Percentiles rank a stretch among this genome's conserved stretches.
Conservation (phyloP, 2,113 vertebrate species). For the Ctenodactylus gundi region DNA sequence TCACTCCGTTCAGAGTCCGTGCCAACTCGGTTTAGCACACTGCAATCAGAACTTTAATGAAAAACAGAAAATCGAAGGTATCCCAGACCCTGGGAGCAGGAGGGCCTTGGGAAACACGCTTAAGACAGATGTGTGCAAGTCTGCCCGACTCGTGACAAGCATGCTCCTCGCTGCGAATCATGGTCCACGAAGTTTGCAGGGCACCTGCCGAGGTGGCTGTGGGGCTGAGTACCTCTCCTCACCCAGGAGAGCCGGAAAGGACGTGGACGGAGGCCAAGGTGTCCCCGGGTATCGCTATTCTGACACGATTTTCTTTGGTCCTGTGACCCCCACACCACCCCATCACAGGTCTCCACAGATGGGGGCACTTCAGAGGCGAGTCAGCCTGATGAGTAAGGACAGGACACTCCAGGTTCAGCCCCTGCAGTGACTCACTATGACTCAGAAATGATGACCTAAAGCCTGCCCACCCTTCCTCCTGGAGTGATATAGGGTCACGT, state of each 20-base stretch:
- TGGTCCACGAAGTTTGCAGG: too few relatives aligned
- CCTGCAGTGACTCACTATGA: background rate
- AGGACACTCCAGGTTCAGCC: background rate
- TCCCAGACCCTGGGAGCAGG: background rate
- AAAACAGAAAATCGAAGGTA: background rate
- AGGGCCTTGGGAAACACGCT: background rate
- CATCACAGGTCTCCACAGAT: background rate
- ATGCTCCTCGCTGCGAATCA: background rate
- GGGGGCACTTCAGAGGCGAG: background rate
- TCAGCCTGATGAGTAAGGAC: background rate
- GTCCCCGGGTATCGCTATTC: background rate
- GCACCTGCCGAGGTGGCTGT: background rate
- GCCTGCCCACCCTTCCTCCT: background rate
- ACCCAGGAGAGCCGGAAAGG: accelerated
- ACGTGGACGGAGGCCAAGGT: accelerated
- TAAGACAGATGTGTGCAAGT: background rate
- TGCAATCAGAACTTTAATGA: background rate
- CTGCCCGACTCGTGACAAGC: background rate
- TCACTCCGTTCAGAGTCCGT: background rate
- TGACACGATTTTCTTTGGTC: background rate
- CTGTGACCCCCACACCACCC: background rate
- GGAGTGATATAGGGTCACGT: too few relatives aligned
- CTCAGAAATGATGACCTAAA: background rate
- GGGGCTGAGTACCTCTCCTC: background rate
- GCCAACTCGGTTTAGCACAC: background rate